Base-by-base conservation (phyloP, 2,888 invertebrate species). In the Pollenia griseotomentosa region DNA sequence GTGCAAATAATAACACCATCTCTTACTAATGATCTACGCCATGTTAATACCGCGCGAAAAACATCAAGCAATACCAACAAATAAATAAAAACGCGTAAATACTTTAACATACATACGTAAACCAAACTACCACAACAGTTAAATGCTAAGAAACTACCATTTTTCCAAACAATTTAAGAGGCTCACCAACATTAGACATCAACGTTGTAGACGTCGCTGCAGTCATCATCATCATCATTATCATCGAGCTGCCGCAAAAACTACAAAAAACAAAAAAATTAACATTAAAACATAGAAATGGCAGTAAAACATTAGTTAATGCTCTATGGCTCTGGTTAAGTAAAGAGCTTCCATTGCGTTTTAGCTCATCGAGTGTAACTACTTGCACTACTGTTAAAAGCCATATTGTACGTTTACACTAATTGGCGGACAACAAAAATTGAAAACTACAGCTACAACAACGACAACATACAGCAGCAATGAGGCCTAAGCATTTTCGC, bases 1-100 rank as follows among this genome's bases (percentile, higher is more conserved):
- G 92, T 92, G 92, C 92, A 92, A 92, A 92, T 92, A 92, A 92
- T 92, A 92, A 91, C 92, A 92, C 92, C 92, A 92, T 92, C 92
- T 92, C 88, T 77, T 91, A 88, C 90, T 91, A 92, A 92, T 92
- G 92, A 92, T 92, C 92, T 90, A 80, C 88, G 87, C 88, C 88
- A 88, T 89, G 88, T 87, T 88, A 87, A 86, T 83, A 77, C 63
- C 33, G 48, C 44, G 33, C 33, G 4, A 66, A 79, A 73, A 61
- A 61, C 66, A 68, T 55, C 44, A 44, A 46, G 23, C 16, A 16
- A 65, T 16, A 82, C 23, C 68, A 61, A 23, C 9, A 46, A n/a
- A 46, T 4, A 33, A 66, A 40, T 59, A 44, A 80, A 83, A 83
- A 83, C 83, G 86, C 86, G 73, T 86, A 83, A 86, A 81, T 83